Base-by-base conservation (phyloP, 92 coral and sea anemone species). In the Pocillopora meandrina region DNA sequence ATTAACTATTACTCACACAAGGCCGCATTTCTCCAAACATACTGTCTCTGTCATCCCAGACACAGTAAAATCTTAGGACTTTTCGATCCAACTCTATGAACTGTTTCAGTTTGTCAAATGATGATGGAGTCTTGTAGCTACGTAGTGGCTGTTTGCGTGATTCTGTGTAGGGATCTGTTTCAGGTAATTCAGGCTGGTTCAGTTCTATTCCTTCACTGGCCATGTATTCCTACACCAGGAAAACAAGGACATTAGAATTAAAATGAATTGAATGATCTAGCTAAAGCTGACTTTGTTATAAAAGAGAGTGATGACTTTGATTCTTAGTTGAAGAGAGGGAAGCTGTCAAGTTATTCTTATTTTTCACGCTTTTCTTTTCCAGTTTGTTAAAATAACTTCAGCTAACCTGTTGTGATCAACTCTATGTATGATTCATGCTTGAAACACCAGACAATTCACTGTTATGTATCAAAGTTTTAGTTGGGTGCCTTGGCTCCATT, bases 21-120 rank as follows among this genome's bases (percentile, higher is more conserved):
- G 98, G 99, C 52, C 98, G 79, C 92, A 97, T 97, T 79, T 97
- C 99, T 49, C 99, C 99, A 95, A 97, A 97, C 99, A 97, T 97
- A 68, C 98, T 95, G 77, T 97, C 99, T 67, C 99, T 93, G 91
- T 97, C 99, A 78, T 97, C 99, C 99, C 99, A 97, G 65, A 97
- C 97, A 86, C 99, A 97, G 84, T 82, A 97, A 77, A 97, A 97
- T 60, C 99, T 89, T 87, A 97, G 77, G 16, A 97, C 99, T 63
- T 97, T 95, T 21, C 99, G 71, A 84, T 97, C 99, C 84, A 97
- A 78, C 76, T 95, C 95, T 77, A 97, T 34, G 79, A 97, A 97
- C 89, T 97, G 99, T 60, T 93, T 91, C 59, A 97, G 87, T 82
- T 95, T 95, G 89, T 97, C 99, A 89, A 97, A 97, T 7, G 90